phyloP scores from a whole-genome alignment of 2,888 invertebrate genomes.

The Seira ritae region DNA sequence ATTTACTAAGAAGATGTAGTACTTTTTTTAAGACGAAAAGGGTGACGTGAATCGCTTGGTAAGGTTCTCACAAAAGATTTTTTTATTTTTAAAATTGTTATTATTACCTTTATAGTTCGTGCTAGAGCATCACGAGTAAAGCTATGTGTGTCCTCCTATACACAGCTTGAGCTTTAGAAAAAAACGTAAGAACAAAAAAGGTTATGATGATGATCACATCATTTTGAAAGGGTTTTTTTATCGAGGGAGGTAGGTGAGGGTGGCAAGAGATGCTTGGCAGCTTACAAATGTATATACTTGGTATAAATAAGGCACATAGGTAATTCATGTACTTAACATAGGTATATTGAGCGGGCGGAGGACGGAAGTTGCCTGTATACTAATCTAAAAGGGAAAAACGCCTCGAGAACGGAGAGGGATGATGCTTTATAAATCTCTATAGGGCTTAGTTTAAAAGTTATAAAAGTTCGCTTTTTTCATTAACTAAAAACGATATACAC shows the following conservation, averaged over 20 bases:
- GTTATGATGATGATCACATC: constrained; percentile 45
- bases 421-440: constrained; percentile 7
- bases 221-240: constrained; percentile 51
- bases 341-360: constrained; percentile 57
- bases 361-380: constrained; percentile 64
- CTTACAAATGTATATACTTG: neutral
- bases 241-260: constrained; percentile 67
- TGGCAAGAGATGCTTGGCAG: constrained; percentile 69
- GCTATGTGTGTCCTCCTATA: constrained; percentile 8
- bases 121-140: constrained; percentile 18
- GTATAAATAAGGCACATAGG: neutral
- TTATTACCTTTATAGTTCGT: constrained; percentile 18
- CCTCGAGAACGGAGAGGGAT: constrained; percentile 5
- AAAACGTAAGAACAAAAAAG: constrained; percentile 36
- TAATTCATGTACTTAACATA: neutral
- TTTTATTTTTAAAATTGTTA: constrained; percentile 3
- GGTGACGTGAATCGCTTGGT: neutral
- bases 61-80: constrained; percentile 1
- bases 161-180: neutral
- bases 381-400: neutral
- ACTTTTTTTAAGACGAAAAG: constrained; percentile 2
- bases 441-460: neutral
- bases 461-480: constrained; percentile 1
- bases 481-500: neutral
- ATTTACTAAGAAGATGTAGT: no score